Conservation (phyloP, 1,140 invertebrate genomes). For the Brachionus paranguensis region DNA sequence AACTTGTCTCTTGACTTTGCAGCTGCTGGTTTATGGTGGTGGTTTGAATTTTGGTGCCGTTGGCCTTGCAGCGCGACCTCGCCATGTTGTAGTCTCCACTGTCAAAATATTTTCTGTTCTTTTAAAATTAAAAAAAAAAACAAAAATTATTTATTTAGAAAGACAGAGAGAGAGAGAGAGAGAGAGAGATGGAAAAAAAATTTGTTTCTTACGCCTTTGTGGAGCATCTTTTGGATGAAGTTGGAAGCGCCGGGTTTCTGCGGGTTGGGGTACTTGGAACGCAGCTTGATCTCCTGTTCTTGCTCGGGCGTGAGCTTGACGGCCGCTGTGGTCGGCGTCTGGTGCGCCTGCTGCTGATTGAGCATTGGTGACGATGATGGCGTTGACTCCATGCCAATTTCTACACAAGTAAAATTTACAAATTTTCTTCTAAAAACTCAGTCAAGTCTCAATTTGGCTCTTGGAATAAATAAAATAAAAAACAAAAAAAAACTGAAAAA, state of each 20-base stretch:
- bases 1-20: not conserved
- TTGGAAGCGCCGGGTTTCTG: slow-evolving; percentile 26
- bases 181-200: not conserved
- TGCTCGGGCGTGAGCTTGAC: slow-evolving; percentile 23
- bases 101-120: slow-evolving; percentile 39
- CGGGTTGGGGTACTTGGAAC: slow-evolving; percentile 27
- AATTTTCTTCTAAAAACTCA: not conserved
- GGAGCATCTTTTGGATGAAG: slow-evolving; percentile 37
- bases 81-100: slow-evolving; percentile 37
- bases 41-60: not conserved
- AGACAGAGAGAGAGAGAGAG: too few relatives aligned
- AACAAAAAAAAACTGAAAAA: not conserved
- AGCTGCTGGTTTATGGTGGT: not conserved
- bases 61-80: not conserved
- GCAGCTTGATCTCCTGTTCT: slow-evolving; percentile 27
- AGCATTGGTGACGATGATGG: not conserved
- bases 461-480: not conserved
- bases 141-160: not conserved
- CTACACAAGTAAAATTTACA: not conserved
- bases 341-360: not conserved
- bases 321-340: not conserved
- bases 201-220: not conserved
- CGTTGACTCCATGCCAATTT: not conserved
- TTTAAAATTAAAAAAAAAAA: not conserved
- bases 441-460: not conserved